A percentile compares a stretch with the other conserved stretches of the same genome.
phyloP scores from a whole-genome alignment of 2,888 invertebrate genomes.

The Ischnura elegans region DNA sequence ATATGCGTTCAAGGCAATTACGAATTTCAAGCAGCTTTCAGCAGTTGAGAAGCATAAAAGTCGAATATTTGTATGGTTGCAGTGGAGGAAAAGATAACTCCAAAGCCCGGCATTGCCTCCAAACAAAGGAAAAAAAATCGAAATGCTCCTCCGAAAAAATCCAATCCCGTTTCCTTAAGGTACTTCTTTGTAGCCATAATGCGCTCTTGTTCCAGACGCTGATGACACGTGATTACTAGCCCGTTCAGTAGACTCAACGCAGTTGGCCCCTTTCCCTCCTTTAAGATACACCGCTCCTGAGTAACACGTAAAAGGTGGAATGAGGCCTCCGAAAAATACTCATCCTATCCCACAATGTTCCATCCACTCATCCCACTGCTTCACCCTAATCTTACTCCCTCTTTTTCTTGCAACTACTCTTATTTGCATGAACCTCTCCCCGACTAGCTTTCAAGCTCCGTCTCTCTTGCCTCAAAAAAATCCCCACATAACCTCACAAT shows the following conservation, averaged over 20 bases:
- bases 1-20: not conserved
- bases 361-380: not conserved
- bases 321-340: not conserved
- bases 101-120: not conserved
- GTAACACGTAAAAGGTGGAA: constrained; percentile 14
- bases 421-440: not conserved
- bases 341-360: not conserved
- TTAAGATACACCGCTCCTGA: not conserved
- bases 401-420: not conserved
- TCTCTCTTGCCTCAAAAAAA: not conserved
- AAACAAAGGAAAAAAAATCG: not conserved
- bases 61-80: not conserved
- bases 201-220: not conserved
- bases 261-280: not conserved
- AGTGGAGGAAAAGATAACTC: not conserved
- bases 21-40: not conserved
- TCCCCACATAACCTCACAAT: no score
- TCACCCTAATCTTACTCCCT: not conserved
- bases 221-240: not conserved
- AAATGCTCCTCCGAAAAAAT: not conserved
- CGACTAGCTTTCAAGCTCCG: not conserved
- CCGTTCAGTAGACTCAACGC: not conserved
- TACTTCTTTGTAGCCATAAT: not conserved
- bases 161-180: not conserved
- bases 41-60: not conserved